A percentile compares a stretch with the other conserved stretches of the same genome.
Conservation (phyloP, 2,113 vertebrate genomes). For the Sinosuthora webbiana region DNA sequence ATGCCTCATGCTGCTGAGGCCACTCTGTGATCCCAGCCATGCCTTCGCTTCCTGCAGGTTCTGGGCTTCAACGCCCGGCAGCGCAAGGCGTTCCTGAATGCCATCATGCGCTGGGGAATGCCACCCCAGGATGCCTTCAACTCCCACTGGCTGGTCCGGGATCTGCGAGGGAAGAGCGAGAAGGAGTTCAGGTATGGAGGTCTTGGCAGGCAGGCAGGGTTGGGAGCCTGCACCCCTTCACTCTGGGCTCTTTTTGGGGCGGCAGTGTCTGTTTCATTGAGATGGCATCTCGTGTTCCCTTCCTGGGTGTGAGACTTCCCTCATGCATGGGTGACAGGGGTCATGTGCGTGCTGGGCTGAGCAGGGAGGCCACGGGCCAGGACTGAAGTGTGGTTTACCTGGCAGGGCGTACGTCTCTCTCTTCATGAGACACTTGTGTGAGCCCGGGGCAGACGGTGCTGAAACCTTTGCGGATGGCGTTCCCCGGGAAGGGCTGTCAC, state of each 20-base stretch:
- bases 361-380: rapidly evolving
- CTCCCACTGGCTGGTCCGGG: conserved; percentile 96
- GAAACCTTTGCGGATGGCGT: conserved; percentile 96
- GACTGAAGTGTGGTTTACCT: neutral
- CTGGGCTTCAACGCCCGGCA: conserved; percentile 96
- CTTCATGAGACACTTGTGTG: conserved; percentile 97
- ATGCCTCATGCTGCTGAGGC: rapidly evolving
- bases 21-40: rapidly evolving
- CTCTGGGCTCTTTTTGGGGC: neutral
- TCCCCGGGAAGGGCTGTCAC: conserved; percentile 92
- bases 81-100: conserved; percentile 94
- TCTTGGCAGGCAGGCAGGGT: neutral
- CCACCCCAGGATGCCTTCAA: conserved; percentile 98
- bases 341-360: rapidly evolving
- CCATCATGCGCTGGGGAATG: conserved; percentile 99
- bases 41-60: conserved; percentile 71
- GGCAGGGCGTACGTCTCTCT: conserved; percentile 93
- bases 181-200: conserved; percentile 88
- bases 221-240: neutral
- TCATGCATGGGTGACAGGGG: rapidly evolving
- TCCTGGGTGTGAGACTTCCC: neutral
- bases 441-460: conserved; percentile 91
- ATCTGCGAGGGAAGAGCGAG: conserved; percentile 94
- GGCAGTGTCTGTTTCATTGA: neutral
- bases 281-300: rapidly evolving